A percentile compares a stretch with the other conserved stretches of the same genome.
phyloP scores from a whole-genome alignment of 2,797 vertebrate genomes.

The Tapirus indicus region DNA sequence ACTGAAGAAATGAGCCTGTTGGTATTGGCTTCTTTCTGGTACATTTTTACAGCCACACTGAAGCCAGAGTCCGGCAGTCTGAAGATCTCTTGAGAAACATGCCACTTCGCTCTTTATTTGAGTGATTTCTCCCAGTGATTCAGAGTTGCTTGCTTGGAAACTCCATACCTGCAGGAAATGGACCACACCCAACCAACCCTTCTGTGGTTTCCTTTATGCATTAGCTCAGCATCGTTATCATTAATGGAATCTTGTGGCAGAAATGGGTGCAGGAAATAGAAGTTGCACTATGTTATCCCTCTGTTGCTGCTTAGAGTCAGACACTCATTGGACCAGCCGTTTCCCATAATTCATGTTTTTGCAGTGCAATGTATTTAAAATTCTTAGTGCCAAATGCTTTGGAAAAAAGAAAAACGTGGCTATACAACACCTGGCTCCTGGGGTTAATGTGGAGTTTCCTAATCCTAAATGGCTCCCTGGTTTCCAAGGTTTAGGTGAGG shows the following conservation, averaged over 20 bases:
- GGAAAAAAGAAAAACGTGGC: not conserved
- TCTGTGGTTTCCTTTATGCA: not conserved
- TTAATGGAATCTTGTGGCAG: conserved; percentile 42
- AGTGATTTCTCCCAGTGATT: conserved; percentile 18
- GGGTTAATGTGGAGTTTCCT: not conserved
- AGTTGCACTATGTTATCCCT: not conserved
- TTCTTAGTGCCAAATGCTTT: not conserved
- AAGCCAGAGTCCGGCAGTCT: not conserved
- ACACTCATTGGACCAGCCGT: not conserved
- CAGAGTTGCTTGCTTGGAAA: conserved; percentile 45
- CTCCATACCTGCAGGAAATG: conserved; percentile 67
- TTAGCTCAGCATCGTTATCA: not conserved
- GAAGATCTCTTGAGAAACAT: not conserved
- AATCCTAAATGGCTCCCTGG: not conserved
- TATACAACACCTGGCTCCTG: not conserved
- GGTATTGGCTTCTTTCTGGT: not conserved
- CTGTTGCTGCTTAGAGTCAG: not conserved
- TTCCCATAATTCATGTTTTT: conserved; percentile 6
- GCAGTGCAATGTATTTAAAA: not conserved
- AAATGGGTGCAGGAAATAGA: conserved; percentile 3
- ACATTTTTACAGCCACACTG: not conserved
- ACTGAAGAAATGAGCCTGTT: not conserved
- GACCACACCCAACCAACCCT: conserved; percentile 1
- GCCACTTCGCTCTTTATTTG: not conserved
- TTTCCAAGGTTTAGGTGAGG: not conserved